Base-by-base conservation (phyloP, 1,140 invertebrate genomes). In the Drosophila baimaii region DNA sequence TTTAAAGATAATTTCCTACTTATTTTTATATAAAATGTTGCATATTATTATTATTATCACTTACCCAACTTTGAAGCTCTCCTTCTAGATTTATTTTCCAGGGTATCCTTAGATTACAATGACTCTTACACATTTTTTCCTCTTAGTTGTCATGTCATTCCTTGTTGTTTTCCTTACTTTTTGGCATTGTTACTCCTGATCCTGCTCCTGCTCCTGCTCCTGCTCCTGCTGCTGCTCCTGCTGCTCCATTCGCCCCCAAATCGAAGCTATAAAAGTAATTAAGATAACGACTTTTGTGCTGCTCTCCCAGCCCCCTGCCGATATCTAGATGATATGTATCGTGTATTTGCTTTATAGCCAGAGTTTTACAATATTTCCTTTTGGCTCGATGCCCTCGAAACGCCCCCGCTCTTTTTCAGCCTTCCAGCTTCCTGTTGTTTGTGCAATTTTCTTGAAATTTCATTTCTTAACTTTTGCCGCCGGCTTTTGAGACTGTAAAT, bases 251-350 rank as follows among this genome's bases (percentile, higher is more conserved):
- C 65, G 49, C 72, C 52, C 52, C 61, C 76, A 77, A 88, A 88
- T 88, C 84, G 84, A 88, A 83, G 83, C 84, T 83, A 88, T 88
- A 88, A 89, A 88, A 88, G 83, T 88, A 88, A 88, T 88, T 88
- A 88, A 88, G 83, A 88, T 88, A 88, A 88, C 84, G 83, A 88
- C 84, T 88, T 88, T 79, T 82, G 79, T 88, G 77, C 56, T 77
- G 72, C 57, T 77, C 56, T 57, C 76, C 5, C 9, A 49, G 31
- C 19, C 21, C 49, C 37, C 44, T 23, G 35, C 43, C 41, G 23
- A 23, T 39, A 51, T 37, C 25, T 52, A 63, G 71, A 41, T 81
- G 83, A 88, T 88, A 70, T 88, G 71, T 86, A 77, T 88, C 82
- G 79, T 88, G 72, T 81, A 81, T 79, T 80, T 86, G 74, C 79